Conservation (phyloP, 2,888 invertebrate genomes). For the Octonoba sinensis region DNA sequence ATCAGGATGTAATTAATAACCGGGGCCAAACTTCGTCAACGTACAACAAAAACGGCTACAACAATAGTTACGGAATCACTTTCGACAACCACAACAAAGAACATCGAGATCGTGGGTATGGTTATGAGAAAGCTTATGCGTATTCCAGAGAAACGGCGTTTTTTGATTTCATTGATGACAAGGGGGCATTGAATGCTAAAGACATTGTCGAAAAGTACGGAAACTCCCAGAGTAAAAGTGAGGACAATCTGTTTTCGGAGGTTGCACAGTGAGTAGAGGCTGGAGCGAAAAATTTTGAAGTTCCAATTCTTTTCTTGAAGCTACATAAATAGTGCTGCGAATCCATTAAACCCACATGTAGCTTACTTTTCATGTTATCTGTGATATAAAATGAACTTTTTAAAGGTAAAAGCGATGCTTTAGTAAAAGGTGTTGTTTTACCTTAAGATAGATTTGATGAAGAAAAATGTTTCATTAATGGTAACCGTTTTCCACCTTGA, state of each 20-base stretch:
- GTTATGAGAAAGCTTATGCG: conserved; percentile 59
- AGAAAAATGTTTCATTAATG: too few relatives aligned
- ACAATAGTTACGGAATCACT: conserved; percentile 27
- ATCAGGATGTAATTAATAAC: conserved; percentile 19
- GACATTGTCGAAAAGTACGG: conserved; percentile 48
- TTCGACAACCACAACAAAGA: conserved; percentile 46
- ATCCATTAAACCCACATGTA: too few relatives aligned
- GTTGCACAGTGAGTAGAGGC: too few relatives aligned
- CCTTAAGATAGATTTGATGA: too few relatives aligned
- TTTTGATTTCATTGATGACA: conserved; percentile 45
- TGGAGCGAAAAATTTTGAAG: too few relatives aligned
- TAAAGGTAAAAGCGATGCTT: too few relatives aligned
- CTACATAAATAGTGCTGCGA: too few relatives aligned
- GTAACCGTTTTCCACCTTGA: too few relatives aligned
- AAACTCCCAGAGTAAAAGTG: conserved; percentile 3
- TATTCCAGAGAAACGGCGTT: conserved; percentile 56
- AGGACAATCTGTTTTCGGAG: conserved; percentile 20
- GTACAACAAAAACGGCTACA: not conserved
- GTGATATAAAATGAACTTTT: too few relatives aligned
- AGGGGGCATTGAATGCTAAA: conserved; percentile 29
- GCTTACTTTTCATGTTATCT: too few relatives aligned
- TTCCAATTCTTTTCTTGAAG: too few relatives aligned
- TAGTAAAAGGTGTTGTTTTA: too few relatives aligned
- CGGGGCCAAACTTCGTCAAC: not conserved
- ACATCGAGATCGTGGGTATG: conserved; percentile 46